A percentile compares a stretch with the other conserved stretches of the same genome.
Evolutionary conservation across 2,888 invertebrate genomes (phyloP).

Genomic region (Pomacea canaliculata): DNA sequence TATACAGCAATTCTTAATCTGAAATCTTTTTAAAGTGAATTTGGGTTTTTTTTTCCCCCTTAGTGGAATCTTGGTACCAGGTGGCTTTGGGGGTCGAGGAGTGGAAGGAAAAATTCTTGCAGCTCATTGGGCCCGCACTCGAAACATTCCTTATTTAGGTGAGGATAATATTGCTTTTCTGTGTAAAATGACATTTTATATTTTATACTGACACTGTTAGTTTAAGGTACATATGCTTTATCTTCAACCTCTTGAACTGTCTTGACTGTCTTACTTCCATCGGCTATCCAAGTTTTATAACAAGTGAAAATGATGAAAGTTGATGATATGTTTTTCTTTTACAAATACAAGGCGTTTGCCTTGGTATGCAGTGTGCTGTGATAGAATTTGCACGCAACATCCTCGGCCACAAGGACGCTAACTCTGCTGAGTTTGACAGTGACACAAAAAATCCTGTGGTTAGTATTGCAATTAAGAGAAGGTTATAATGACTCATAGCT

Average conservation of each 20-base stretch:
- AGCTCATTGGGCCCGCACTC: slow-evolving; percentile 91
- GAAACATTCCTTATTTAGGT: slow-evolving; percentile 91
- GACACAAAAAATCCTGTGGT: slow-evolving; percentile 81
- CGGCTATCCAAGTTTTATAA: too few species aligned
- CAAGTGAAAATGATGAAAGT: too few species aligned
- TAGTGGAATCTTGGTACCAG: slow-evolving; percentile 95
- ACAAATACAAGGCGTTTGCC: slow-evolving; percentile 78
- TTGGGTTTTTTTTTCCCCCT: too few species aligned
- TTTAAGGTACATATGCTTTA: too few species aligned
- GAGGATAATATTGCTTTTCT: slow-evolving; percentile 6
- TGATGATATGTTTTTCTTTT: too few species aligned
- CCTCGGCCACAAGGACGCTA: slow-evolving; percentile 81
- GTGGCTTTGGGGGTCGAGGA: slow-evolving; percentile 96
- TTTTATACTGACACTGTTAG: too few species aligned
- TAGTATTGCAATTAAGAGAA: slow-evolving; percentile 28
- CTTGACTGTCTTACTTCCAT: too few species aligned
- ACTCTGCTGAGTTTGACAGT: slow-evolving; percentile 87
- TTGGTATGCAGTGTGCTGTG: slow-evolving; percentile 97
- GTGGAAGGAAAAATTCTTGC: slow-evolving; percentile 96
- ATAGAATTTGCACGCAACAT: slow-evolving; percentile 94
- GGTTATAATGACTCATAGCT: not conserved
- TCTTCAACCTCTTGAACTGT: too few species aligned
- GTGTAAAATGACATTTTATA: too few species aligned
- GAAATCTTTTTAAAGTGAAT: too few species aligned
- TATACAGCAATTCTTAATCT: too few species aligned